phyloP scores from a whole-genome alignment of 1,140 invertebrate genomes.

The Piezodorus guildinii region DNA sequence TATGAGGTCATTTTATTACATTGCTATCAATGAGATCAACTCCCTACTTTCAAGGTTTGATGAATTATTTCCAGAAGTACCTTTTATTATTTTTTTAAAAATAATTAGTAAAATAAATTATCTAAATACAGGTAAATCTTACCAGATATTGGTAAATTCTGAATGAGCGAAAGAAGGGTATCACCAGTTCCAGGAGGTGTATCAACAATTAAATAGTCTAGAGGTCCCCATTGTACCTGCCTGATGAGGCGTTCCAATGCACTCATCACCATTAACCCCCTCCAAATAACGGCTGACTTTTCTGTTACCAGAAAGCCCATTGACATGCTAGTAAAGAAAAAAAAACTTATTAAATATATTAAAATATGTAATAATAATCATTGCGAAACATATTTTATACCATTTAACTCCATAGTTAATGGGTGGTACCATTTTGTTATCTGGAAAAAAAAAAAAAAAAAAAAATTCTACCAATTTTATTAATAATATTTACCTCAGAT shows the following conservation, averaged over 20 bases:
- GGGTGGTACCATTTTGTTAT: slow-evolving; percentile 73
- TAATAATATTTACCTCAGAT: too few species aligned
- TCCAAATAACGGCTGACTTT: slow-evolving; percentile 71
- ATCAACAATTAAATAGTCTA: slow-evolving; percentile 75
- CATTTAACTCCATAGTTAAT: slow-evolving; percentile 76
- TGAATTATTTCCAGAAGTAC: too few species aligned
- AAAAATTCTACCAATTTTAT: too few species aligned
- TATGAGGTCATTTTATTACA: too few species aligned
- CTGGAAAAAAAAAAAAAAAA: slow-evolving; percentile 31
- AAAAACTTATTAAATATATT: neutral
- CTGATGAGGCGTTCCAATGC: slow-evolving; percentile 72
- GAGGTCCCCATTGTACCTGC: slow-evolving; percentile 66
- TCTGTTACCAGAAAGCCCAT: slow-evolving; percentile 79
- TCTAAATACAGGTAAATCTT: slow-evolving; percentile 20
- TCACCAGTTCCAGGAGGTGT: slow-evolving; percentile 88
- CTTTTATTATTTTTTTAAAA: too few species aligned
- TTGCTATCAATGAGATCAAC: too few species aligned
- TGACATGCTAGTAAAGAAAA: slow-evolving; percentile 56
- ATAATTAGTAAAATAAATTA: neutral
- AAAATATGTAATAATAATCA: neutral
- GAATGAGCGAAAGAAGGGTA: slow-evolving; percentile 73
- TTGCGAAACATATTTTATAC: neutral
- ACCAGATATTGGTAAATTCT: slow-evolving; percentile 75
- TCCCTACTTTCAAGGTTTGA: too few species aligned
- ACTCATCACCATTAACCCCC: slow-evolving; percentile 89